Base-by-base conservation (phyloP, 1,140 invertebrate species). In the Aplysia californica region DNA sequence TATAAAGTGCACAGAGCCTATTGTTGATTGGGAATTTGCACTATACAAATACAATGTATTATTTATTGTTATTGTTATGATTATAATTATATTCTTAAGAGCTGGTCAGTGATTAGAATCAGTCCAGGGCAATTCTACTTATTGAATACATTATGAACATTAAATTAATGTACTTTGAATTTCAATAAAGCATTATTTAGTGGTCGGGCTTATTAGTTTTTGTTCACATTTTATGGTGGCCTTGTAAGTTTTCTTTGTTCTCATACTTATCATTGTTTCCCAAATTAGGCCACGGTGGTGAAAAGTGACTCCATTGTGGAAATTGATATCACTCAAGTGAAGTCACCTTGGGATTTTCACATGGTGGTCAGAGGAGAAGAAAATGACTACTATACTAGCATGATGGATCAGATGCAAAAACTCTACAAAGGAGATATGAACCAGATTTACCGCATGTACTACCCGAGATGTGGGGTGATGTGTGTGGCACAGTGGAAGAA, bases 321-420 rank as follows among this genome's bases (percentile, higher is more conserved):
- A 33, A 33, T 75, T 21, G 55, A 35, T n/a, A 61, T 75, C 0
- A 50, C 61, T 3, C 29, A 36, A 1, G 72, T 36, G 2, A 50
- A n/a, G 18, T 75, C 72, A 29, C 72, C 72, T 1, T 65, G 36
- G 23, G 61, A 75, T 38, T 39, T 75, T 4, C 38, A 65, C 26
- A 3, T 75, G 10, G 61, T 66, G 21, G 31, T 23, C 23, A 33
- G 6, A 38, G 72, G 61, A 33, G 58, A 44, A 18, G 72, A 66
- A 21, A 10, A 75, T 38, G 59, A 44, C 10, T 75, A 75, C 41
- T 75, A 75, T 36, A 18, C 38, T 15, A 75, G 1, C 20, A 75
- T 66, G 61, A n/a, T 39, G 29, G 39, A 65, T 2, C 26, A 65
- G 20, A 75, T 75, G 72, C 59, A 75, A 33, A 39, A 75, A 41